Percentiles rank a stretch among this genome's conserved stretches.
These are phyloP conservation scores for Phlogophora meticulosa DNA, from an alignment of 2,888 invertebrate species.

Conservation along the genomic window DNA sequence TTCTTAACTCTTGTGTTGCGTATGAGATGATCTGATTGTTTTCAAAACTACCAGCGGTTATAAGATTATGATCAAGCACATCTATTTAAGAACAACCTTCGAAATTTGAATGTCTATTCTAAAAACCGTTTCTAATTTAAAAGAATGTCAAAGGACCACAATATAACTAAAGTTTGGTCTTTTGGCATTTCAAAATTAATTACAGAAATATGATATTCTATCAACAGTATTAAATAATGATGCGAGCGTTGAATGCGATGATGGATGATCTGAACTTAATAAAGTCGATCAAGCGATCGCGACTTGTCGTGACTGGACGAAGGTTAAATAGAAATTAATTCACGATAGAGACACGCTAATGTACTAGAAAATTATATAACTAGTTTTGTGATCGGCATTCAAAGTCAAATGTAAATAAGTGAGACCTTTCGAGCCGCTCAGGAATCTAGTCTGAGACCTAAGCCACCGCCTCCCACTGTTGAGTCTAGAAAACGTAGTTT, in stretches of 20 bases:
- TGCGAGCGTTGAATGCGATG: not conserved
- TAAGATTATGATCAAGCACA: slow-evolving; percentile 48
- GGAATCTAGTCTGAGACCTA: slow-evolving; percentile 69
- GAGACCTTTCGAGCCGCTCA: slow-evolving; percentile 71
- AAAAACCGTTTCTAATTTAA: not conserved
- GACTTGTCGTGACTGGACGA: slow-evolving; percentile 77
- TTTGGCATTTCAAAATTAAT: slow-evolving; percentile 20
- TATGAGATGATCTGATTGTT: slow-evolving; percentile 50
- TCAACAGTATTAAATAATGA: slow-evolving; percentile 19
- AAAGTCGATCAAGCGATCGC: slow-evolving; percentile 59
- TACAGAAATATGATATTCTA: slow-evolving; percentile 26
- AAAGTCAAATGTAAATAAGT: slow-evolving; percentile 76
- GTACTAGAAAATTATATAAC: slow-evolving; percentile 71
- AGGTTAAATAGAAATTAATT: slow-evolving; percentile 78
- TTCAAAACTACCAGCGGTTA: slow-evolving; percentile 12
- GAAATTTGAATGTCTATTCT: slow-evolving; percentile 31
- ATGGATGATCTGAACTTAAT: slow-evolving; percentile 50
- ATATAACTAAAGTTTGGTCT: slow-evolving; percentile 2
- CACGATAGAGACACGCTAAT: slow-evolving; percentile 71
- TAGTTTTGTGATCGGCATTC: slow-evolving; percentile 71
- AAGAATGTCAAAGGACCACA: slow-evolving; percentile 34
- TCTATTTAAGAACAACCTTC: slow-evolving; percentile 28
- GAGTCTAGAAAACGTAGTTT: slow-evolving; percentile 45
- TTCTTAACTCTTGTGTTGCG: not conserved
- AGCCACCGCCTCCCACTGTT: slow-evolving; percentile 59